Percentiles rank a stretch among this genome's conserved stretches.
Conservation (phyloP, 2,113 vertebrate species). For the Ceyx margarethae region DNA sequence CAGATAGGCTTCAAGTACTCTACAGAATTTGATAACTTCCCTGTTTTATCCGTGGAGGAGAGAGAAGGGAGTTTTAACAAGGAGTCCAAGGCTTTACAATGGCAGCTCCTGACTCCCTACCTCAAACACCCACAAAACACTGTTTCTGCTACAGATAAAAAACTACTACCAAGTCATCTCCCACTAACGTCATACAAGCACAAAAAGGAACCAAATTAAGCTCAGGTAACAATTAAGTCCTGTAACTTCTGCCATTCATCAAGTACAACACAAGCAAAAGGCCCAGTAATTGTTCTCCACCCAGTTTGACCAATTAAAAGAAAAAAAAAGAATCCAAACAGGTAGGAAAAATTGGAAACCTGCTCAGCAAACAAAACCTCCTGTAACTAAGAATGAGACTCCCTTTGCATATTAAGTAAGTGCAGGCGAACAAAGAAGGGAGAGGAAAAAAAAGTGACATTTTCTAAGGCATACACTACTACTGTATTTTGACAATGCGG, state of each 20-base stretch:
- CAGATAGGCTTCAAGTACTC: background rate
- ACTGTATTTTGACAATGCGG: background rate
- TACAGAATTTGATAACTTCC: background rate
- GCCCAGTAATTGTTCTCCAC: background rate
- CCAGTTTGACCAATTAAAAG: background rate
- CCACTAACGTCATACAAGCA: fast-evolving
- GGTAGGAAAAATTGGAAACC: background rate
- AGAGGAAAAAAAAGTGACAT: background rate
- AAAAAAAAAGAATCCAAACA: background rate
- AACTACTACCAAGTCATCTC: background rate
- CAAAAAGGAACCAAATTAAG: background rate
- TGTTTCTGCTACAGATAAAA: background rate
- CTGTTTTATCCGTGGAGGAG: background rate
- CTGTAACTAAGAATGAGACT: background rate
- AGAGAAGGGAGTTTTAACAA: background rate
- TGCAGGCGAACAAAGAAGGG: background rate
- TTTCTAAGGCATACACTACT: background rate
- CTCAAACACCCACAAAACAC: background rate
- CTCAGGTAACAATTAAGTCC: background rate
- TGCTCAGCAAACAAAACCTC: background rate
- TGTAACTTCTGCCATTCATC: background rate
- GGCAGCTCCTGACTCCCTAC: background rate
- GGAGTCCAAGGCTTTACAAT: background rate
- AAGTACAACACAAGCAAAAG: background rate
- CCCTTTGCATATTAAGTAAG: background rate